phyloP scores from a whole-genome alignment of 2,888 invertebrate genomes.

The Synanthedon vespiformis region DNA sequence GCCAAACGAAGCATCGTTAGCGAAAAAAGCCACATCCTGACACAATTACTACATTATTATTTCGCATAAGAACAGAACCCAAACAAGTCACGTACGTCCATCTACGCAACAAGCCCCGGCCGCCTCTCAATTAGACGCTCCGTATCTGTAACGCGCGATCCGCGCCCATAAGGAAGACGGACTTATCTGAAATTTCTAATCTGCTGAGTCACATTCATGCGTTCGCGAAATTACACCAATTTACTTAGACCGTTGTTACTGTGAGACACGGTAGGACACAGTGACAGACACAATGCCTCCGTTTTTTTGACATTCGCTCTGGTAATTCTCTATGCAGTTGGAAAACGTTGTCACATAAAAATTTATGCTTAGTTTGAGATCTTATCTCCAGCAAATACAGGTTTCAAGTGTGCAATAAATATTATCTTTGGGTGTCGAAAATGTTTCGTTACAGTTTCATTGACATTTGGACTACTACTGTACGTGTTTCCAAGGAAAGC shows the following conservation, averaged over 20 bases:
- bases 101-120: constrained; percentile 10
- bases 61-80: constrained; percentile 23
- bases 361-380: constrained; percentile 9
- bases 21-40: not conserved
- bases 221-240: constrained; percentile 39
- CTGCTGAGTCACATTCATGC: constrained; percentile 44
- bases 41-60: constrained; percentile 19
- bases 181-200: constrained; percentile 58
- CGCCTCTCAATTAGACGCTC: constrained; percentile 39
- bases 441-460: constrained; percentile 20
- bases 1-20: not conserved
- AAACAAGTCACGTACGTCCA: constrained; percentile 42
- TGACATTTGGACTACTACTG: constrained; percentile 23
- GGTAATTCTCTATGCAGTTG: constrained; percentile 1
- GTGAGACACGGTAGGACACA: not conserved
- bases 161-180: constrained; percentile 51
- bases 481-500: not conserved
- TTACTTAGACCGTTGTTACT: constrained; percentile 1
- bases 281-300: constrained; percentile 6
- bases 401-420: constrained; percentile 18
- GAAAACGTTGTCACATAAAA: constrained; percentile 2
- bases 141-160: constrained; percentile 39
- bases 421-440: constrained; percentile 31
- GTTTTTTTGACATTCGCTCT: not conserved
- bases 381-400: constrained; percentile 13